Conservation (phyloP, 2,797 vertebrate species). For the Cyclopterus lumpus region DNA sequence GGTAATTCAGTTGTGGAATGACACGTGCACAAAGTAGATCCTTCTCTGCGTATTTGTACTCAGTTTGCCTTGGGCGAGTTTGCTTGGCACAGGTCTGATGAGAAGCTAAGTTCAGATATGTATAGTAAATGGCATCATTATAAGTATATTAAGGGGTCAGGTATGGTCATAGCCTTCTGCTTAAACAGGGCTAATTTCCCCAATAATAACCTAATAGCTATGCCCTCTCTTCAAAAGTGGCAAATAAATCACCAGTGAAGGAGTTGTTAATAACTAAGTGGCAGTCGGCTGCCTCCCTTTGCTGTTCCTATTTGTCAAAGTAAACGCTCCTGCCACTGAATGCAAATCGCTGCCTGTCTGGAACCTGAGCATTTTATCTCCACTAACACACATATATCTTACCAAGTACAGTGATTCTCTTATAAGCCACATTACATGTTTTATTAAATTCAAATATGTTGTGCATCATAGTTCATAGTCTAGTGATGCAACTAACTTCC, state of each 20-base stretch:
- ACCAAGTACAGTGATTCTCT: constrained; percentile 38
- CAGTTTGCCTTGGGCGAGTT: constrained; percentile 61
- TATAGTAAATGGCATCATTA: constrained; percentile 99
- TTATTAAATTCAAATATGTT: constrained; percentile 22
- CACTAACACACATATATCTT: constrained; percentile 54
- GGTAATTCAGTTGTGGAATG: constrained; percentile 54
- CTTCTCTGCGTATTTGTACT: constrained; percentile 49
- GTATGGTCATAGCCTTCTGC: constrained; percentile 90
- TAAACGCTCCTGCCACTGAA: constrained; percentile 92
- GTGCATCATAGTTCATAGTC: not conserved
- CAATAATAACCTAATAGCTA: constrained; percentile 96
- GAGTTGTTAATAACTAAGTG: constrained; percentile 99
- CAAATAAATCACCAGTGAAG: constrained; percentile 98
- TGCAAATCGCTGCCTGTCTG: constrained; percentile 85
- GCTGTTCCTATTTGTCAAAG: constrained; percentile 97
- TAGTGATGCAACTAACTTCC: not conserved
- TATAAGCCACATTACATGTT: constrained; percentile 15
- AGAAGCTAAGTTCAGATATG: constrained; percentile 88
- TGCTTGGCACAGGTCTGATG: constrained; percentile 70
- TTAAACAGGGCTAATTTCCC: constrained; percentile 98
- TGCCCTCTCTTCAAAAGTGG: constrained; percentile 91
- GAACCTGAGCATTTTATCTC: constrained; percentile 70
- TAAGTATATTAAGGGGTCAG: constrained; percentile 99
- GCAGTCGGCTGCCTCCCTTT: constrained; percentile 92
- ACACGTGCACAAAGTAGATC: constrained; percentile 62